These are phyloP conservation scores for Ichneumon xanthorius DNA, from an alignment of 2,888 invertebrate genomes.

Conservation along the genomic window DNA sequence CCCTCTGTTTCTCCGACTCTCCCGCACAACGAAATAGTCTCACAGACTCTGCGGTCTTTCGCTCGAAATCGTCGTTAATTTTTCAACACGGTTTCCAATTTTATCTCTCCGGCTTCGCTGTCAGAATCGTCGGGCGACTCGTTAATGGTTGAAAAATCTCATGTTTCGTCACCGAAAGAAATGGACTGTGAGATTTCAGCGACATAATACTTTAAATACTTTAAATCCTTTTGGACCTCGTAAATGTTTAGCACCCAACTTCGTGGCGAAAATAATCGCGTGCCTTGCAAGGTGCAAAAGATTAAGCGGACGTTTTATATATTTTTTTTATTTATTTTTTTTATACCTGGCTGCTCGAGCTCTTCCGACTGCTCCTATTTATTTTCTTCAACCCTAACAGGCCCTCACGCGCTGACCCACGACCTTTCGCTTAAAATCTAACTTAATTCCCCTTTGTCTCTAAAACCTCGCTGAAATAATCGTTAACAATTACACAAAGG, in stretches of 20 bases:
- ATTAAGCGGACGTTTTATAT: neutral
- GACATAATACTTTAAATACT: no score
- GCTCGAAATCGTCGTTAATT: constrained; percentile 2
- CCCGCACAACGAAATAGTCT: neutral
- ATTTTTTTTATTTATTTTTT: neutral
- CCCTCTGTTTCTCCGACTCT: constrained; percentile 7
- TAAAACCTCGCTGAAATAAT: neutral
- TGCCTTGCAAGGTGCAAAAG: no score
- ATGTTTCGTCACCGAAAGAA: no score
- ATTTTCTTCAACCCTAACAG: neutral
- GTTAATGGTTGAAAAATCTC: neutral
- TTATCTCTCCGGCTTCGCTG: neutral
- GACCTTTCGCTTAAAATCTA: neutral
- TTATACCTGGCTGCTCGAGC: neutral
- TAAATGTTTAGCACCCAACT: neutral
- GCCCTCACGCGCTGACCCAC: neutral
- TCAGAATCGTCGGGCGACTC: neutral
- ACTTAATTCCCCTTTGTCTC: neutral
- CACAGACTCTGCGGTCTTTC: neutral
- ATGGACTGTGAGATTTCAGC: no score
- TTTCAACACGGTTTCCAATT: neutral
- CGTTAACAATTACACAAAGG: constrained; percentile 9
- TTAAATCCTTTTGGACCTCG: neutral
- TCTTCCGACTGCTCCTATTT: neutral
- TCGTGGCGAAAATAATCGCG: neutral